phyloP scores from a whole-genome alignment of 2,888 invertebrate genomes.

The Isoperla grammatica region DNA sequence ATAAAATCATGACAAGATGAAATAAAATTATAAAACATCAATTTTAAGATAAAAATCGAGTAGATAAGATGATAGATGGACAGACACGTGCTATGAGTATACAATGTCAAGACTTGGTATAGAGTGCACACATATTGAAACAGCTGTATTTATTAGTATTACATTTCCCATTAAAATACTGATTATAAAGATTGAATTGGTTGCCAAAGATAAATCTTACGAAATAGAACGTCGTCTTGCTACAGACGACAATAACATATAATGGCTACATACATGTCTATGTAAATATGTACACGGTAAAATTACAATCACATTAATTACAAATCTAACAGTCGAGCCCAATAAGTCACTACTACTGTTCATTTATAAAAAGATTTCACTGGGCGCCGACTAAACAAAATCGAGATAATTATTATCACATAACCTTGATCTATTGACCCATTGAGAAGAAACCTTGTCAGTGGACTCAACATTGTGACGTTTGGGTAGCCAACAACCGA shows the following conservation, averaged over 20 bases:
- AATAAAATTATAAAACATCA: too few species aligned
- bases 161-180: neutral
- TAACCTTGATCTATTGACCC: neutral
- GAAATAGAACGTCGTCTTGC: conserved; percentile 3
- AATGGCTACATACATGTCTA: conserved; percentile 4
- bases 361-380: neutral
- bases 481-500: neutral
- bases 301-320: neutral
- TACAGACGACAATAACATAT: neutral
- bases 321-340: neutral
- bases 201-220: neutral
- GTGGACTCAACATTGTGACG: neutral
- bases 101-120: neutral
- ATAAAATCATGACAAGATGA: too few species aligned
- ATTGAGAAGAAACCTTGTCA: neutral
- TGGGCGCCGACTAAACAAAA: neutral
- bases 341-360: neutral
- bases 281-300: neutral
- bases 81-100: too few species aligned
- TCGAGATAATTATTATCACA: too few species aligned
- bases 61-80: too few species aligned
- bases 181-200: conserved; percentile 1
- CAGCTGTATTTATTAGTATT: neutral
- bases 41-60: too few species aligned
- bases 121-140: neutral